Evolutionary conservation across 2,797 vertebrate species (phyloP).

Genomic region (Melanotaenia pygmaea): DNA sequence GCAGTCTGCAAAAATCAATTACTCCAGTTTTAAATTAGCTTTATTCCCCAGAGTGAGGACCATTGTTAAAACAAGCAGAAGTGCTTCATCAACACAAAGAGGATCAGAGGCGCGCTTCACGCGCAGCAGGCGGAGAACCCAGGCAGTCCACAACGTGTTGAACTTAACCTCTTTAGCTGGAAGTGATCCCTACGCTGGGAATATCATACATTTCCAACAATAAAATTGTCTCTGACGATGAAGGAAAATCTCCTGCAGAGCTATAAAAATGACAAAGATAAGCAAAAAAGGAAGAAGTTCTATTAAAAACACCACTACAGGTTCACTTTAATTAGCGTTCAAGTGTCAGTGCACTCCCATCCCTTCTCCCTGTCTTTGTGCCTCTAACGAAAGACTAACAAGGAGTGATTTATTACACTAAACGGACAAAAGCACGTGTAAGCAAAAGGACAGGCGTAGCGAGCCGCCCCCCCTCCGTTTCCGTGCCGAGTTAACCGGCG

Average conservation of each 20-base stretch:
- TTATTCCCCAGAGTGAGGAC: conserved; percentile 9
- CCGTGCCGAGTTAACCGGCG: conserved; percentile 17
- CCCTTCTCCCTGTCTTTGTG: conserved; percentile 1
- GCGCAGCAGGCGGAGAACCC: neutral
- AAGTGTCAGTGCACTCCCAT: neutral
- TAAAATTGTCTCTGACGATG: neutral
- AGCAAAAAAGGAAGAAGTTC: neutral
- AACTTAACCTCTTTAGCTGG: conserved; percentile 1
- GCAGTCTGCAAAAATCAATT: conserved; percentile 42
- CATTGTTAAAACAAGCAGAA: conserved; percentile 38
- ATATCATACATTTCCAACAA: neutral
- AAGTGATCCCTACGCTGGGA: neutral
- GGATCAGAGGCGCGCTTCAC: conserved; percentile 21
- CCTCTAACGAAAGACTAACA: conserved; percentile 6
- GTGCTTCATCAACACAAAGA: conserved; percentile 54
- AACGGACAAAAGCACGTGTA: conserved; percentile 48
- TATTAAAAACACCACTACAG: neutral
- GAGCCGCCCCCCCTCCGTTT: conserved; percentile 7
- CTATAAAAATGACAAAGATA: neutral
- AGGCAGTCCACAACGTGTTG: conserved; percentile 15
- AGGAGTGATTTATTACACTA: conserved; percentile 34
- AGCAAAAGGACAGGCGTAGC: conserved; percentile 27
- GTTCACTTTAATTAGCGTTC: neutral
- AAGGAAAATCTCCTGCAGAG: neutral
- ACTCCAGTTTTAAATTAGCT: conserved; percentile 48